Conservation (phyloP, 2,888 invertebrate genomes). For the Cyaniris semiargus region DNA sequence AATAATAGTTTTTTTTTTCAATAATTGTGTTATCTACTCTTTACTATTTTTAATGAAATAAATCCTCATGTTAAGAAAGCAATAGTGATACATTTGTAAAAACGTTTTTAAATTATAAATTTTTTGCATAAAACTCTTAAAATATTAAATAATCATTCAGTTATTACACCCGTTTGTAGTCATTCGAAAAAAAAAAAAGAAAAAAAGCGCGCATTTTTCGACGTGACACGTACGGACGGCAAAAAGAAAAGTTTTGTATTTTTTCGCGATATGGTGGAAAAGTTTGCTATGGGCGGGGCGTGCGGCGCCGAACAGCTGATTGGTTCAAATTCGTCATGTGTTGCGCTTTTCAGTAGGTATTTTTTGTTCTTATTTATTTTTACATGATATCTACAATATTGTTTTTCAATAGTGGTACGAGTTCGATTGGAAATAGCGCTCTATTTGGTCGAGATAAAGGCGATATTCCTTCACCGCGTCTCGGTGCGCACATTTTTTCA, state of each 20-base stretch:
- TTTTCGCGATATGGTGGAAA: slow-evolving; percentile 72
- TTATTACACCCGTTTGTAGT: neutral
- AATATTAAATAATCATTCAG: neutral
- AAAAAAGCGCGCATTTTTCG: neutral
- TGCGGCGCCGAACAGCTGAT: slow-evolving; percentile 71
- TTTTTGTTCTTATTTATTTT: slow-evolving; percentile 48
- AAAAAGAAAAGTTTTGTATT: slow-evolving; percentile 48
- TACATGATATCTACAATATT: slow-evolving; percentile 40
- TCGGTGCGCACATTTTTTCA: neutral
- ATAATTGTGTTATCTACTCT: neutral
- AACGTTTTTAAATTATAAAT: neutral
- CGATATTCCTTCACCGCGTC: neutral
- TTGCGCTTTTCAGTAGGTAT: slow-evolving; percentile 76
- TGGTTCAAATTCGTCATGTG: slow-evolving; percentile 69
- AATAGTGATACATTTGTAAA: neutral
- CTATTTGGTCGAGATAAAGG: slow-evolving; percentile 6
- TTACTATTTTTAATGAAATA: neutral
- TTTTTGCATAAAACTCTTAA: neutral
- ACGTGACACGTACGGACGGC: slow-evolving; percentile 31
- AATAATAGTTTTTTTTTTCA: neutral
- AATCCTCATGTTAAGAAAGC: neutral
- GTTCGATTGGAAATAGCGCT: slow-evolving; percentile 27
- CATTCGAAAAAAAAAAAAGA: neutral
- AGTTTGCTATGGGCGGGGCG: slow-evolving; percentile 72
- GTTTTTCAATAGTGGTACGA: slow-evolving; percentile 39